These are phyloP conservation scores for Mycogona germanica DNA, from an alignment of 2,888 invertebrate genomes.

Conservation along the genomic window DNA sequence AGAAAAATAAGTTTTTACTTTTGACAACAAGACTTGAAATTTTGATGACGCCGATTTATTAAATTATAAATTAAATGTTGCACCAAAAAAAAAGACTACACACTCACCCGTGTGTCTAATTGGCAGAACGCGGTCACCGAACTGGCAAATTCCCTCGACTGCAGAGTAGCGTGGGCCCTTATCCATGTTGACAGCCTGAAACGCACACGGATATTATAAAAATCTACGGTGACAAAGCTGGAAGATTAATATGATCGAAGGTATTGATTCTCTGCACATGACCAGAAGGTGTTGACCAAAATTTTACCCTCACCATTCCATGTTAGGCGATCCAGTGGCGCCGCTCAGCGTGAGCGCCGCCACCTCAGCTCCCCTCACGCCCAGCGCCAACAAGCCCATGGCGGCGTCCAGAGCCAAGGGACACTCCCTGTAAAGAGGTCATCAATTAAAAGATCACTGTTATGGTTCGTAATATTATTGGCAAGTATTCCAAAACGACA, in stretches of 20 bases:
- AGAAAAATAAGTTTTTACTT: too few relatives aligned
- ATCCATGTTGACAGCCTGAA: conserved; percentile 38
- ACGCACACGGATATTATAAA: too few relatives aligned
- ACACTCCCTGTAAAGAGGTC: conserved; percentile 44
- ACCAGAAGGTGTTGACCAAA: too few relatives aligned
- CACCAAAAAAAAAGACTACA: neutral
- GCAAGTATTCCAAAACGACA: too few relatives aligned
- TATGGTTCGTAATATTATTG: too few relatives aligned
- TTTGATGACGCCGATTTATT: too few relatives aligned
- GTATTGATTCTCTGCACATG: too few relatives aligned
- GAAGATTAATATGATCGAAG: too few relatives aligned
- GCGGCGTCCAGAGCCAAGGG: conserved; percentile 64
- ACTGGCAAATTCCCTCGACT: conserved; percentile 51
- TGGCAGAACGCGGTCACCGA: conserved; percentile 40
- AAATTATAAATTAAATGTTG: too few relatives aligned
- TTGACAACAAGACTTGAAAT: too few relatives aligned
- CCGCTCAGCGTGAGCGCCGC: conserved; percentile 54
- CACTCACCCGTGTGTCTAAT: conserved; percentile 32
- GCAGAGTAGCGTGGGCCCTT: conserved; percentile 44
- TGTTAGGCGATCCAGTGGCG: conserved; percentile 33
- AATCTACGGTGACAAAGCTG: too few relatives aligned
- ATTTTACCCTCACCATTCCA: conserved; percentile 38
- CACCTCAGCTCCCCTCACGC: conserved; percentile 59
- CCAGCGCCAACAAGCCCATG: conserved; percentile 54
- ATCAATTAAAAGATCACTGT: too few relatives aligned